phyloP scores from a whole-genome alignment of 2,113 vertebrate species.

The Orycteropus afer region DNA sequence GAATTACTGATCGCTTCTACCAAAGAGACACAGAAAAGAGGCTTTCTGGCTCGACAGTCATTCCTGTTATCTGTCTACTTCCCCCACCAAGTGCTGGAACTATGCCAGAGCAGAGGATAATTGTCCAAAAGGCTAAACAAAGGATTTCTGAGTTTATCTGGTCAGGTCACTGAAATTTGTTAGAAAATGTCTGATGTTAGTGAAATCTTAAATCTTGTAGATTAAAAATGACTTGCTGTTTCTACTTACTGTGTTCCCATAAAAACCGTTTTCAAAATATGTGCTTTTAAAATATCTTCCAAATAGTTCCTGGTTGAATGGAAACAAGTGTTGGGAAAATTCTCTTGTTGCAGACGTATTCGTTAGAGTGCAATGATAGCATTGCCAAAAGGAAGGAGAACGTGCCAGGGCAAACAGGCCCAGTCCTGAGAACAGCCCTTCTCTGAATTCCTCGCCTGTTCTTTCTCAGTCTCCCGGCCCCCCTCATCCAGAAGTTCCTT shows the following conservation, averaged over 20 bases:
- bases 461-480: slow-evolving; percentile 35
- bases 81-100: background rate
- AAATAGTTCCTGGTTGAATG: slow-evolving; percentile 70
- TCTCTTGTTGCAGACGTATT: slow-evolving; percentile 59
- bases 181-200: slow-evolving; percentile 37
- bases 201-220: slow-evolving; percentile 50
- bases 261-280: slow-evolving; percentile 69
- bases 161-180: slow-evolving; percentile 15
- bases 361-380: slow-evolving; percentile 37
- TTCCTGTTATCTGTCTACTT: background rate
- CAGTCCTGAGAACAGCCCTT: slow-evolving; percentile 68
- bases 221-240: slow-evolving; percentile 52
- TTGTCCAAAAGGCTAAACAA: slow-evolving; percentile 21
- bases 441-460: slow-evolving; percentile 54
- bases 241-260: slow-evolving; percentile 37
- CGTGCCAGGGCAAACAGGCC: slow-evolving; percentile 70
- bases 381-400: slow-evolving; percentile 70
- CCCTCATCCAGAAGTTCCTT: slow-evolving; percentile 33
- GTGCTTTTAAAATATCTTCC: slow-evolving; percentile 72
- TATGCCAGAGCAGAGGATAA: slow-evolving; percentile 22
- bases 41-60: background rate
- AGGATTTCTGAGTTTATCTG: background rate
- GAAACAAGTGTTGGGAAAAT: slow-evolving; percentile 73
- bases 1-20: slow-evolving; percentile 9
- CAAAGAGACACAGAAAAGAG: background rate